Evolutionary conservation across 2,113 vertebrate species (phyloP).

Genomic region (Rynchops niger): DNA sequence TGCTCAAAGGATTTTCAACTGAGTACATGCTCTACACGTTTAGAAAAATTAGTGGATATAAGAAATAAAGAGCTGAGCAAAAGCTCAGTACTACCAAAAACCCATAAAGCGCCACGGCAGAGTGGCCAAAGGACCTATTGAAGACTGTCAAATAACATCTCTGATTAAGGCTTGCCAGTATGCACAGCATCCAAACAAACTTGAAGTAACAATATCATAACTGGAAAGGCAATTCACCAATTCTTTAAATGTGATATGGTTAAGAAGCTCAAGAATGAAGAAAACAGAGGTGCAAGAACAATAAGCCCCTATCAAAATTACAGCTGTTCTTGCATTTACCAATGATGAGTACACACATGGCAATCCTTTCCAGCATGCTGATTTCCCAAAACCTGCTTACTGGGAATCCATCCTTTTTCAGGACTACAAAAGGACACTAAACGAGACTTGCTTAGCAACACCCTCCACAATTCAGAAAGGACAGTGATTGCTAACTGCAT

Average conservation of each 20-base stretch:
- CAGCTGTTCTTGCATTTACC: neutral
- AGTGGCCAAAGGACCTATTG: neutral
- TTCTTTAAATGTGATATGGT: neutral
- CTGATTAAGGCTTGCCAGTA: neutral
- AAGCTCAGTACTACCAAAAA: neutral
- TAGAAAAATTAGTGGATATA: neutral
- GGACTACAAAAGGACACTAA: neutral
- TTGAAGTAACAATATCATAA: neutral
- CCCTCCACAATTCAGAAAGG: neutral
- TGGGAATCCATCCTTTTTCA: neutral
- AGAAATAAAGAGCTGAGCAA: neutral
- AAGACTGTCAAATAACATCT: neutral
- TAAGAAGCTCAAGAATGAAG: neutral
- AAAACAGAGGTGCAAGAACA: neutral
- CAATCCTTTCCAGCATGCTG: neutral
- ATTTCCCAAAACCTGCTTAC: neutral
- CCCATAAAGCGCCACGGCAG: neutral
- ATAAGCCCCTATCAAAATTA: neutral
- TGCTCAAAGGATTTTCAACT: neutral
- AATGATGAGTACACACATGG: fast-evolving
- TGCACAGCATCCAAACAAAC: neutral
- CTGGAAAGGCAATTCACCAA: neutral
- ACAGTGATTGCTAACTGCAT: neutral
- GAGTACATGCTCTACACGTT: neutral
- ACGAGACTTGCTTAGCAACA: neutral